phyloP scores from a whole-genome alignment of 2,797 vertebrate genomes.

The Phyllotis vaccarum region DNA sequence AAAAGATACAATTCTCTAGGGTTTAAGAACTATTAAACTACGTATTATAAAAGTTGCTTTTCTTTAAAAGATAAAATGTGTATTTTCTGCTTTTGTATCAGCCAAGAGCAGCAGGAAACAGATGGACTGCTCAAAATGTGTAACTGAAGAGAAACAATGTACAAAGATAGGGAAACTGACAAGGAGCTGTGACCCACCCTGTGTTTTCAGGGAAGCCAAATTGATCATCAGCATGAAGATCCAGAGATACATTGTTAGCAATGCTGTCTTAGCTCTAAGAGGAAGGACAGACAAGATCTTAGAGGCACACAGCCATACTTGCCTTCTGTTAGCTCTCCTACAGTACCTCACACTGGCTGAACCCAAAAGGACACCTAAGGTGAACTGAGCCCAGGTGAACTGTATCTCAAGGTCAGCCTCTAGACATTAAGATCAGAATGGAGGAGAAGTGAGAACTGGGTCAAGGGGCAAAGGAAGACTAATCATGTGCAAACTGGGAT shows the following conservation, averaged over 20 bases:
- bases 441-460: not conserved
- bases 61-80: constrained; percentile 29
- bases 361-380: not conserved
- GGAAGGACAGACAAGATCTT: not conserved
- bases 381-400: not conserved
- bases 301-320: not conserved
- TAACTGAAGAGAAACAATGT: constrained; percentile 47
- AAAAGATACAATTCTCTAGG: constrained; percentile 17
- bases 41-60: not conserved
- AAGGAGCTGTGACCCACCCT: not conserved
- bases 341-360: not conserved
- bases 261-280: not conserved
- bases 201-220: not conserved
- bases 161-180: constrained; percentile 8
- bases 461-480: not conserved
- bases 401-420: not conserved
- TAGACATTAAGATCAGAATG: not conserved
- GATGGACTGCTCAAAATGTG: not conserved
- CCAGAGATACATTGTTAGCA: not conserved
- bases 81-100: constrained; percentile 55
- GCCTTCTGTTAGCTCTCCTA: not conserved
- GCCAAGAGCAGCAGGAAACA: constrained; percentile 58
- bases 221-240: not conserved
- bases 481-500: not conserved
- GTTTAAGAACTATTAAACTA: constrained; percentile 10